Conservation (phyloP, 2,888 invertebrate genomes). For the Hirudinaria manillensis region DNA sequence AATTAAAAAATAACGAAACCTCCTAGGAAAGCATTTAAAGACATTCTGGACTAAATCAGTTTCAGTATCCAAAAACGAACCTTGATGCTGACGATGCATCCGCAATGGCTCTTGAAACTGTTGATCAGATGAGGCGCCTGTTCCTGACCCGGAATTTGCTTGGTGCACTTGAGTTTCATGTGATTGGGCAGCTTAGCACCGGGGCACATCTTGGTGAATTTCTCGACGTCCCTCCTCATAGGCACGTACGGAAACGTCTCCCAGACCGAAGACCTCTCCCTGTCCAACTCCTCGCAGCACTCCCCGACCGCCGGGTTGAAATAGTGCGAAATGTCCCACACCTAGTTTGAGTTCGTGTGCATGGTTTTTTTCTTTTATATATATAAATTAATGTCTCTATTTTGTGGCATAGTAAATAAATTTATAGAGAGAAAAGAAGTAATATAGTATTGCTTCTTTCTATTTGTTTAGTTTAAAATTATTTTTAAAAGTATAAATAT, state of each 20-base stretch:
- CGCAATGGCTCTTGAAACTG: constrained; percentile 63
- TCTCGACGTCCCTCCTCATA: constrained; percentile 26
- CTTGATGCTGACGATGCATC: constrained; percentile 64
- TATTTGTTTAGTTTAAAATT: background rate
- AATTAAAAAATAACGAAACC: no score
- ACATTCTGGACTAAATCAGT: no score
- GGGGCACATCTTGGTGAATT: background rate
- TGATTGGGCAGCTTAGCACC: constrained; percentile 16
- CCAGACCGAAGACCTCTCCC: constrained; percentile 24
- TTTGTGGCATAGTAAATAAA: background rate
- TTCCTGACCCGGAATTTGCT: constrained; percentile 3
- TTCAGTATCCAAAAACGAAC: constrained; percentile 49
- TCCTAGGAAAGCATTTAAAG: no score
- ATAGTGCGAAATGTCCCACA: constrained; percentile 38
- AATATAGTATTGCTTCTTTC: background rate
- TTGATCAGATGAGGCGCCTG: constrained; percentile 46
- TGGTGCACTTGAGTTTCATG: constrained; percentile 31
- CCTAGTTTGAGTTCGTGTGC: background rate
- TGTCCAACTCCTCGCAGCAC: constrained; percentile 26
- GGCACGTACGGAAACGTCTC: constrained; percentile 33
- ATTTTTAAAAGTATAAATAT: background rate
- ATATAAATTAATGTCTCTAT: background rate
- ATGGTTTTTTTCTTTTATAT: background rate
- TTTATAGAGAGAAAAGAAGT: background rate
- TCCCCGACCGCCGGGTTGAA: constrained; percentile 26